phyloP scores from a whole-genome alignment of 2,888 invertebrate species.

The Pimpla rufipes region DNA sequence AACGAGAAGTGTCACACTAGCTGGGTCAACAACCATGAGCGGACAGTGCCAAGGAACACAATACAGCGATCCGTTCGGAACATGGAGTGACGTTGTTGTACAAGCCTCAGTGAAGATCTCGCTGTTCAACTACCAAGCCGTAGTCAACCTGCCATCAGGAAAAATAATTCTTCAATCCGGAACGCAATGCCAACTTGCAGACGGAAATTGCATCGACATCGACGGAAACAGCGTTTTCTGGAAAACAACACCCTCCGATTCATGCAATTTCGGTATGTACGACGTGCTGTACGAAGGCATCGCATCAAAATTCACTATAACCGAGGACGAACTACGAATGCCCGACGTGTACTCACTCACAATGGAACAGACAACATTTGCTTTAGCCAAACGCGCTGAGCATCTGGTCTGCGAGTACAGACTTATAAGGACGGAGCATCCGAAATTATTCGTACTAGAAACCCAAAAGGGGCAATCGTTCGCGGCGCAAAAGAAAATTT shows the following conservation, averaged over 20 bases:
- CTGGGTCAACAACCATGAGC: not conserved
- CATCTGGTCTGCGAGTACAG: constrained; percentile 50
- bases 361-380: constrained; percentile 50
- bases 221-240: constrained; percentile 54
- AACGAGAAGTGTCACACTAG: constrained; percentile 47
- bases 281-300: constrained; percentile 51
- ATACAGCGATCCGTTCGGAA: constrained; percentile 61
- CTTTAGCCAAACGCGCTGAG: constrained; percentile 38
- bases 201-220: constrained; percentile 36
- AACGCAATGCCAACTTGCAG: constrained; percentile 45
- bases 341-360: constrained; percentile 43
- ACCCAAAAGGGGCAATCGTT: constrained; percentile 5
- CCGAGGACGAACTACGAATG: not conserved
- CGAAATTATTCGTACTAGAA: constrained; percentile 57
- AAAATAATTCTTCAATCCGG: constrained; percentile 28
- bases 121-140: constrained; percentile 22
- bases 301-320: constrained; percentile 15
- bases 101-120: constrained; percentile 42
- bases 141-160: constrained; percentile 20
- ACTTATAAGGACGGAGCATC: constrained; percentile 58
- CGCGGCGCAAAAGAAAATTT: constrained; percentile 2
- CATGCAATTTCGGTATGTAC: constrained; percentile 47
- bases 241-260: constrained; percentile 36
- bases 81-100: constrained; percentile 44
- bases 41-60: constrained; percentile 64